Percentiles rank a stretch among this genome's conserved stretches.
These are phyloP conservation scores for Chamaea fasciata DNA, from an alignment of 2,113 vertebrate species.

Conservation along the genomic window DNA sequence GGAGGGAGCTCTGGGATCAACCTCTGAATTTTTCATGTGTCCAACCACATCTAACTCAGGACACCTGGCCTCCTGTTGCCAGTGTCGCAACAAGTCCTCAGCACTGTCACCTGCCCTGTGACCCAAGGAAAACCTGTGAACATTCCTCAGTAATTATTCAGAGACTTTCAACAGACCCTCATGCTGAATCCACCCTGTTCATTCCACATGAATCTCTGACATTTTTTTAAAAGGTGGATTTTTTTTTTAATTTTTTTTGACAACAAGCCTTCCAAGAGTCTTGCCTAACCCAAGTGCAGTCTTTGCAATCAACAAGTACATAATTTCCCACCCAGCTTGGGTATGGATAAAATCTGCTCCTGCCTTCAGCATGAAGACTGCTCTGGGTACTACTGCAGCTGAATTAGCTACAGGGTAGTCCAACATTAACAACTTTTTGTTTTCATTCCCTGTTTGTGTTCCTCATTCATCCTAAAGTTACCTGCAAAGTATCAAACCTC, in stretches of 20 bases:
- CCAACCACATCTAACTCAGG: not conserved
- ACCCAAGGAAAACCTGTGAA: not conserved
- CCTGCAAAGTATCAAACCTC: not conserved
- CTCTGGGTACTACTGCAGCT: not conserved
- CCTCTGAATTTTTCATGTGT: not conserved
- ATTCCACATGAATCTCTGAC: not conserved
- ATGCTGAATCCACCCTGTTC: not conserved
- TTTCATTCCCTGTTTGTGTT: not conserved
- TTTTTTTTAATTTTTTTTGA: not conserved
- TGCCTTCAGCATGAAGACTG: not conserved
- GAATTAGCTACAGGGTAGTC: not conserved
- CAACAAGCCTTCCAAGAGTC: not conserved
- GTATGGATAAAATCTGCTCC: not conserved
- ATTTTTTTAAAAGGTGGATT: not conserved
- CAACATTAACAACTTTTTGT: not conserved
- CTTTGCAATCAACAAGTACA: not conserved
- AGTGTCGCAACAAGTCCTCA: not conserved
- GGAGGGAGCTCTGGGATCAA: not conserved
- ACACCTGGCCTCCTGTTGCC: not conserved
- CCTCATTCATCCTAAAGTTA: not conserved
- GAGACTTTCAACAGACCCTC: not conserved
- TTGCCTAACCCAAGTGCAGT: not conserved
- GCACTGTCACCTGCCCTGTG: accelerated
- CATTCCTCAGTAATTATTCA: not conserved
- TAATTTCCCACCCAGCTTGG: not conserved